These are phyloP conservation scores for Samia ricini DNA, from an alignment of 1,140 invertebrate genomes.

Conservation along the genomic window DNA sequence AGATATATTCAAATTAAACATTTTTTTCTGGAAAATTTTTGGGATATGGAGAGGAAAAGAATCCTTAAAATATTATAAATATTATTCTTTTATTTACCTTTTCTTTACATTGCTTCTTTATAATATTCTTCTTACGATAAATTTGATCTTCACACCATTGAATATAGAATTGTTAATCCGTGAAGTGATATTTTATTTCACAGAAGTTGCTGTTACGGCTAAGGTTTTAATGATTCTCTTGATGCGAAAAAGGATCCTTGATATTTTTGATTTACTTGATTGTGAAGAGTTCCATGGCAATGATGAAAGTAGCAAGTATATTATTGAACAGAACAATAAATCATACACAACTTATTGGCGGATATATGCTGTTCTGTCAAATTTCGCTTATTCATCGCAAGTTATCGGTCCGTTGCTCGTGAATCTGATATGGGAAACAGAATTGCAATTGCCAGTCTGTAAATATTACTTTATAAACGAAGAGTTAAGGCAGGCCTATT, in stretches of 20 bases:
- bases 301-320: slow-evolving; percentile 30
- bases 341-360: slow-evolving; percentile 42
- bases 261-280: slow-evolving; percentile 42
- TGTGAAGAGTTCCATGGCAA: slow-evolving; percentile 40
- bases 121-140: slow-evolving; percentile 43
- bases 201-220: slow-evolving; percentile 36
- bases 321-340: slow-evolving; percentile 28
- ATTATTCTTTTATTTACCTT: slow-evolving; percentile 40
- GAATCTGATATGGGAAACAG: slow-evolving; percentile 33
- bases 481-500: slow-evolving; percentile 34
- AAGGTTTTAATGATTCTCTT: slow-evolving; percentile 50
- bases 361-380: slow-evolving; percentile 29
- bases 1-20: slow-evolving; percentile 41
- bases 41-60: slow-evolving; percentile 41
- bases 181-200: slow-evolving; percentile 58
- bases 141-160: slow-evolving; percentile 43
- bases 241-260: slow-evolving; percentile 42
- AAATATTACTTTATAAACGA: slow-evolving; percentile 59
- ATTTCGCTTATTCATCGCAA: slow-evolving; percentile 38
- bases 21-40: slow-evolving; percentile 40
- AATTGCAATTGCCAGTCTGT: slow-evolving; percentile 47
- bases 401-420: slow-evolving; percentile 36
- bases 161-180: slow-evolving; percentile 47
- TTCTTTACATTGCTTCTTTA: slow-evolving; percentile 37
- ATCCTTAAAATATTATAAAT: slow-evolving; percentile 39